Evolutionary conservation across 2,888 invertebrate genomes (phyloP).

Genomic region (Dichetophora obliterata): DNA sequence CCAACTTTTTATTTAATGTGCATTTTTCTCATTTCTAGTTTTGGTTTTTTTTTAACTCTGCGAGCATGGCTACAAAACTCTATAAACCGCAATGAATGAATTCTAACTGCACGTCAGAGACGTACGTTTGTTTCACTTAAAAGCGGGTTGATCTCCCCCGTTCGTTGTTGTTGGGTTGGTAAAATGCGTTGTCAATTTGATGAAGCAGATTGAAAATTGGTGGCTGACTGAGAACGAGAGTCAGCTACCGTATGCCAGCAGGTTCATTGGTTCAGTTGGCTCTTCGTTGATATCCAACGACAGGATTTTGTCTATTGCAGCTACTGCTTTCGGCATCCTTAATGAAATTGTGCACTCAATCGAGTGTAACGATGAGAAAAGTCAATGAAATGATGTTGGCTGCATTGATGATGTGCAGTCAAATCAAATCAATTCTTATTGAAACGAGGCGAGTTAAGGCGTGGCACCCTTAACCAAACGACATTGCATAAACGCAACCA

Average conservation of each 20-base stretch:
- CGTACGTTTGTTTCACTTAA: conserved; percentile 15
- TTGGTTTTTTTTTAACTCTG: not conserved
- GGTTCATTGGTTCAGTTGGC: not conserved
- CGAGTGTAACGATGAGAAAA: conserved; percentile 67
- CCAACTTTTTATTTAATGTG: not conserved
- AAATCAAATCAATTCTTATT: conserved; percentile 40
- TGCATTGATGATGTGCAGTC: conserved; percentile 50
- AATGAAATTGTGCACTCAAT: conserved; percentile 69
- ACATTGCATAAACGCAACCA: not conserved
- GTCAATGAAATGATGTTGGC: conserved; percentile 67
- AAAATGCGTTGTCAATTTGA: conserved; percentile 18
- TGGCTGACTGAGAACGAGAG: not conserved
- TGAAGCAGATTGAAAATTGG: conserved; percentile 30
- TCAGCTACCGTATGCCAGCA: not conserved
- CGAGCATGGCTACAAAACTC: not conserved
- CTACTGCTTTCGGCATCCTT: conserved; percentile 55
- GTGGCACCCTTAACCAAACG: conserved; percentile 1
- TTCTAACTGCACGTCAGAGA: conserved; percentile 7
- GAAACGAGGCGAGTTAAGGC: conserved; percentile 15
- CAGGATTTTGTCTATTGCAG: not conserved
- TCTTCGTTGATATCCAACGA: not conserved
- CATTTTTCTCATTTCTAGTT: not conserved
- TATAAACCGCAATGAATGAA: conserved; percentile 28
- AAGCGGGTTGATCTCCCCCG: not conserved
- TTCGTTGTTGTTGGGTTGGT: not conserved